Conservation (phyloP, 2,797 vertebrate species). For the Podarcis lilfordi region DNA sequence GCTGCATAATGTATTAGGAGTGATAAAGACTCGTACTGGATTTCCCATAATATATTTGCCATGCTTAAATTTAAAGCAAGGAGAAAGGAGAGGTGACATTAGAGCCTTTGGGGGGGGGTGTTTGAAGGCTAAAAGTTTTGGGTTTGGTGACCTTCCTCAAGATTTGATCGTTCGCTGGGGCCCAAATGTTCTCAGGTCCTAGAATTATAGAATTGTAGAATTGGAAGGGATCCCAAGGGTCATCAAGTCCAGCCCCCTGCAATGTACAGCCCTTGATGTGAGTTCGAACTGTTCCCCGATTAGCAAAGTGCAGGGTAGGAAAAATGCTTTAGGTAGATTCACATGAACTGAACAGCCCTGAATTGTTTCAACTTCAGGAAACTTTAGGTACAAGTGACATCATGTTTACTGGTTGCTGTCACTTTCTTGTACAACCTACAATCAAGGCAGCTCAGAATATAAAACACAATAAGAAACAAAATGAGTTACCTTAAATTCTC, state of each 20-base stretch:
- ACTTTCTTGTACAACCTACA: background rate
- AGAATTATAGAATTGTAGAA: too few species aligned
- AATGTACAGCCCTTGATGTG: too few species aligned
- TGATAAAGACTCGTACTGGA: background rate
- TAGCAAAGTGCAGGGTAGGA: background rate
- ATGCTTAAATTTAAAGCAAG: conserved; percentile 1
- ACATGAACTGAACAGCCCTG: background rate
- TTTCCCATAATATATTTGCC: conserved; percentile 8
- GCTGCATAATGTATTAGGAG: background rate
- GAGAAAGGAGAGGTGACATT: background rate
- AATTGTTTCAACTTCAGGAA: background rate
- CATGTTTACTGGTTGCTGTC: background rate
- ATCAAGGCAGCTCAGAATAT: background rate
- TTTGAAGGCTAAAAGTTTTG: background rate
- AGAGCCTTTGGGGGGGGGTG: background rate
- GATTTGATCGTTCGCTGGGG: background rate
- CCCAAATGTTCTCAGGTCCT: background rate
- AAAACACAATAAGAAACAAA: background rate
- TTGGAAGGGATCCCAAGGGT: too few species aligned
- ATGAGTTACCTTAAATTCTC: background rate
- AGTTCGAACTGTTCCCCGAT: too few species aligned
- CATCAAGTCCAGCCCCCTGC: too few species aligned
- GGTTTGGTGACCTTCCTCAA: background rate
- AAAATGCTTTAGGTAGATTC: background rate
- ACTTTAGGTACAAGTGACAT: background rate